These are phyloP conservation scores for Coelopa frigida DNA, from an alignment of 1,140 invertebrate species.

Conservation along the genomic window DNA sequence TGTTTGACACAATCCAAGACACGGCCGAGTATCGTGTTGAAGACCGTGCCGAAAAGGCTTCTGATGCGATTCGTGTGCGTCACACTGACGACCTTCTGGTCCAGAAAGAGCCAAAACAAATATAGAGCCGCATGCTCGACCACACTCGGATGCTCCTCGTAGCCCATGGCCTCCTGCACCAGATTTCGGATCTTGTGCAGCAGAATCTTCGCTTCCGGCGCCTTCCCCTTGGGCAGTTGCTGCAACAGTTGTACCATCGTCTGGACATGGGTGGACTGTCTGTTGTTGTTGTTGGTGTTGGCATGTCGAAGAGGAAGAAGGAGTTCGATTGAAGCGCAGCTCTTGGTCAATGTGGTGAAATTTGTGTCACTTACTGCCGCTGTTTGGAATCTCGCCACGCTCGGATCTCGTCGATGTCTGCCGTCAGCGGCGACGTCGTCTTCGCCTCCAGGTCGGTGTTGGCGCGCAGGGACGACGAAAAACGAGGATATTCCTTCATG, in stretches of 20 bases:
- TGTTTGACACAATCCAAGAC: conserved; percentile 27
- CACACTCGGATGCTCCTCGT: conserved; percentile 39
- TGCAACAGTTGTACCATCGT: conserved; percentile 26
- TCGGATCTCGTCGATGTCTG: not conserved
- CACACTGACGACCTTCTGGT: conserved; percentile 30
- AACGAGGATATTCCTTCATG: conserved; percentile 36
- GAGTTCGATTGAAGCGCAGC: not conserved
- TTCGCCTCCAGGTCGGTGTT: conserved; percentile 36
- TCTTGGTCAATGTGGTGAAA: not conserved
- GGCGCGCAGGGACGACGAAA: conserved; percentile 30
- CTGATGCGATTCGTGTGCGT: conserved; percentile 30
- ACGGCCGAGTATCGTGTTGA: conserved; percentile 27
- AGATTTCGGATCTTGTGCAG: conserved; percentile 35
- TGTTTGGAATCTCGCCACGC: conserved; percentile 3
- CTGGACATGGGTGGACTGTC: no score
- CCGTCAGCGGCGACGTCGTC: not conserved
- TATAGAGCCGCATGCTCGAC: conserved; percentile 36
- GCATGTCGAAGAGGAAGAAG: not conserved
- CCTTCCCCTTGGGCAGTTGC: conserved; percentile 25
- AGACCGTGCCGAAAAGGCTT: conserved; percentile 32
- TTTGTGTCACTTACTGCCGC: not conserved
- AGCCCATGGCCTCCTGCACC: conserved; percentile 39
- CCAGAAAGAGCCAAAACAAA: conserved; percentile 35
- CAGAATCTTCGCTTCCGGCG: conserved; percentile 28
- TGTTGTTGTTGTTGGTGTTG: conserved; percentile 13